A percentile compares a stretch with the other conserved stretches of the same genome.
These are phyloP conservation scores for Petrophora chlorosata DNA, from an alignment of 2,888 invertebrate genomes.

Conservation along the genomic window DNA sequence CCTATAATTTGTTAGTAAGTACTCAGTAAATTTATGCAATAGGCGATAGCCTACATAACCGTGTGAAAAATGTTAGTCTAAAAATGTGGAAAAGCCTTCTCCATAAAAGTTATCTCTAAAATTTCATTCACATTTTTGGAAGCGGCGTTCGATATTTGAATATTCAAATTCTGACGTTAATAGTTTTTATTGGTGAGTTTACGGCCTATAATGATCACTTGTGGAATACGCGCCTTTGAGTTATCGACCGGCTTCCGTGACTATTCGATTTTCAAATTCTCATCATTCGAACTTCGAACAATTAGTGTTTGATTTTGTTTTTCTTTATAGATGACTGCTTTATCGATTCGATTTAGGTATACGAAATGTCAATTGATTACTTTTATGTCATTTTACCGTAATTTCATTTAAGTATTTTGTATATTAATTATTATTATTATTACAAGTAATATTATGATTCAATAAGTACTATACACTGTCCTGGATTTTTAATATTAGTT, in stretches of 20 bases:
- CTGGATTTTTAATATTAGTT: no score
- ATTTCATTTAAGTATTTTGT: no score
- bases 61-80: neutral
- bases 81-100: slow-evolving; percentile 20
- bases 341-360: slow-evolving; percentile 14
- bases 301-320: slow-evolving; percentile 28
- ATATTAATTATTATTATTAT: no score
- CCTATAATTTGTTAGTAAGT: no score
- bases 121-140: slow-evolving; percentile 64
- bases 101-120: slow-evolving; percentile 33
- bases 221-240: slow-evolving; percentile 56
- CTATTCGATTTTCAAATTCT: slow-evolving; percentile 36
- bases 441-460: no score
- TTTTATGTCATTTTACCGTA: no score
- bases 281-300: slow-evolving; percentile 22
- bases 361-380: neutral
- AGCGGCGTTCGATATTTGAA: slow-evolving; percentile 68
- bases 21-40: no score
- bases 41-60: neutral
- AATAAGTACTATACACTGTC: no score
- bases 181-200: slow-evolving; percentile 79
- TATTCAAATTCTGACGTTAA: slow-evolving; percentile 74
- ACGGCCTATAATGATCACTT: slow-evolving; percentile 75
- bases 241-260: slow-evolving; percentile 48
- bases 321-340: slow-evolving; percentile 9